These are phyloP conservation scores for Aleiodes leptofemur DNA, from an alignment of 2,888 invertebrate genomes.

Conservation along the genomic window DNA sequence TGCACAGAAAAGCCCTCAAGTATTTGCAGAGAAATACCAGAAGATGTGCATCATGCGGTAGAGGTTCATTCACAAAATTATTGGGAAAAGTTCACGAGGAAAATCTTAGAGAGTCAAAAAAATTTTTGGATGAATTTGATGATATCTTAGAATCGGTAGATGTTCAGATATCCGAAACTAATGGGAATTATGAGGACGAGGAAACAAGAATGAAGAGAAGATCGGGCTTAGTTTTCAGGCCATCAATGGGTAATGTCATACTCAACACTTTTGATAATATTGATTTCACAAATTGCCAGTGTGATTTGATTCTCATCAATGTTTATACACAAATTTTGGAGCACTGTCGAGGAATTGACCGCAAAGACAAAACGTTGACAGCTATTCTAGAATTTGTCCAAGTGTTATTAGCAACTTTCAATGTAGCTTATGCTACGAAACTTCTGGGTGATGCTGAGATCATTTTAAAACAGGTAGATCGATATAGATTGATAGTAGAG, in stretches of 20 bases:
- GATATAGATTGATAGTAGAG: neutral
- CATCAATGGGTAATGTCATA: slow-evolving; percentile 51
- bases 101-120: slow-evolving; percentile 46
- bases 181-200: slow-evolving; percentile 28
- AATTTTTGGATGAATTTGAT: slow-evolving; percentile 47
- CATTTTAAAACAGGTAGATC: slow-evolving; percentile 60
- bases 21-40: slow-evolving; percentile 79
- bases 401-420: slow-evolving; percentile 77
- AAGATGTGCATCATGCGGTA: slow-evolving; percentile 79
- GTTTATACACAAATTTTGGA: slow-evolving; percentile 79
- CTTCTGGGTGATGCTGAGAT: slow-evolving; percentile 77
- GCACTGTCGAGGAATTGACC: slow-evolving; percentile 79
- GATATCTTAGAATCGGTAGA: slow-evolving; percentile 42
- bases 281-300: slow-evolving; percentile 79
- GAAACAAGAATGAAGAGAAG: slow-evolving; percentile 28
- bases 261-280: slow-evolving; percentile 76
- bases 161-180: neutral
- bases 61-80: slow-evolving; percentile 77
- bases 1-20: slow-evolving; percentile 79
- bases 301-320: slow-evolving; percentile 77
- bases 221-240: slow-evolving; percentile 31
- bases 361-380: slow-evolving; percentile 76
- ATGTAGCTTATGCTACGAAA: slow-evolving; percentile 78
- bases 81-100: slow-evolving; percentile 73
- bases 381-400: slow-evolving; percentile 79